A percentile compares a stretch with the other conserved stretches of the same genome.
These are phyloP conservation scores for Eubasilissa regina DNA, from an alignment of 1,140 invertebrate species.

Conservation along the genomic window DNA sequence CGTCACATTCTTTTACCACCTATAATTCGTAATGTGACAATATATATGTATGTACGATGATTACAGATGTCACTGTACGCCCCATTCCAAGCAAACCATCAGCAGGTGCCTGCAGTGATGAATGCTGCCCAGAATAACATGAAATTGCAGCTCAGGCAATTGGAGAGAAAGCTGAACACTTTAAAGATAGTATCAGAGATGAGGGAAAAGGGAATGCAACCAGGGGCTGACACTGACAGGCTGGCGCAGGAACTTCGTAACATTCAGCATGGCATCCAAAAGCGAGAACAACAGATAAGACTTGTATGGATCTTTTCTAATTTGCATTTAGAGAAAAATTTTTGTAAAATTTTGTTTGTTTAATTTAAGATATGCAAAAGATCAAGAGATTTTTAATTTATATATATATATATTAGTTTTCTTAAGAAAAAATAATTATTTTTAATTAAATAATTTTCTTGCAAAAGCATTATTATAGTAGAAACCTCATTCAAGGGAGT, in stretches of 20 bases:
- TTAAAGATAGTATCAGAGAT: slow-evolving; percentile 73
- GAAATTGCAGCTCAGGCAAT: slow-evolving; percentile 75
- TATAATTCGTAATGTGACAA: too few relatives aligned
- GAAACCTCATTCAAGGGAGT: too few relatives aligned
- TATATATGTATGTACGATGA: too few relatives aligned
- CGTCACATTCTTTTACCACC: too few relatives aligned
- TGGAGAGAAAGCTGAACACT: slow-evolving; percentile 79
- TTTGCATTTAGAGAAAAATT: not conserved
- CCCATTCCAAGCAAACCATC: slow-evolving; percentile 4
- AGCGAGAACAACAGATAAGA: slow-evolving; percentile 66
- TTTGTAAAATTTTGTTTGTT: too few relatives aligned
- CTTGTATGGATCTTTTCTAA: slow-evolving; percentile 19
- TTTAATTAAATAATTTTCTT: too few relatives aligned
- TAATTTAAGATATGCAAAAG: too few relatives aligned
- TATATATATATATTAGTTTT: too few relatives aligned
- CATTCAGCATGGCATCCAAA: slow-evolving; percentile 79
- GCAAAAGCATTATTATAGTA: too few relatives aligned
- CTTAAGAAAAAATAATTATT: too few relatives aligned
- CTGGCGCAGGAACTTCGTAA: slow-evolving; percentile 78
- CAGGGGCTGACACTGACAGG: slow-evolving; percentile 72
- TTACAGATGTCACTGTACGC: slow-evolving; percentile 17
- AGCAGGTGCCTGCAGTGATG: not conserved
- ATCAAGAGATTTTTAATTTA: too few relatives aligned
- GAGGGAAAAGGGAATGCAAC: slow-evolving; percentile 63
- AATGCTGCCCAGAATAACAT: slow-evolving; percentile 13